Conservation (phyloP, 1,140 invertebrate genomes). For the Phocides pigmalion region DNA sequence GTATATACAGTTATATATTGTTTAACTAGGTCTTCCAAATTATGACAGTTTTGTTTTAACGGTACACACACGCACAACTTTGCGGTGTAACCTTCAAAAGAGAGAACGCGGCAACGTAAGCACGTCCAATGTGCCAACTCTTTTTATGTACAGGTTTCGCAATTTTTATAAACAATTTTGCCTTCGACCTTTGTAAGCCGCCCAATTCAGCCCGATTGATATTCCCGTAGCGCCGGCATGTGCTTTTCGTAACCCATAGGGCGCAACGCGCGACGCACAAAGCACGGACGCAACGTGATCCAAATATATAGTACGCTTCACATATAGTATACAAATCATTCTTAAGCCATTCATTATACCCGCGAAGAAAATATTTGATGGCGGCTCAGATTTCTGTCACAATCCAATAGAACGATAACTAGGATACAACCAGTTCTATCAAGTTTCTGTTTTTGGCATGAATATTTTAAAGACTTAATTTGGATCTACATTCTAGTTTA, state of each 20-base stretch:
- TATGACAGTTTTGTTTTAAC: conserved; percentile 76
- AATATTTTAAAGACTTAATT: neutral
- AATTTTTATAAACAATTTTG: conserved; percentile 81
- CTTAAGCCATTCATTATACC: neutral
- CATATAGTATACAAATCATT: conserved; percentile 33
- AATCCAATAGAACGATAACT: neutral
- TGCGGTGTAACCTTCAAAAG: conserved; percentile 75
- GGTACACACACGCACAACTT: conserved; percentile 70
- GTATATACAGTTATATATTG: conserved; percentile 46
- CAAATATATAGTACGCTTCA: conserved; percentile 45
- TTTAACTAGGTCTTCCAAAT: conserved; percentile 64
- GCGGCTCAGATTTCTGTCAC: neutral
- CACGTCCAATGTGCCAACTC: conserved; percentile 81
- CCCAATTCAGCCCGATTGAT: conserved; percentile 78
- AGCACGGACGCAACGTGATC: conserved; percentile 51
- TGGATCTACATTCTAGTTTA: neutral
- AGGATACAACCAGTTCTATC: neutral
- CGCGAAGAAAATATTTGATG: neutral
- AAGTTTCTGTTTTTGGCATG: conserved; percentile 2
- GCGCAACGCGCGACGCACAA: conserved; percentile 41
- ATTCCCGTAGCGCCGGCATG: conserved; percentile 68
- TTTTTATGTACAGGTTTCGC: conserved; percentile 75
- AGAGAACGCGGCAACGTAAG: conserved; percentile 74
- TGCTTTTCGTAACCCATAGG: conserved; percentile 73
- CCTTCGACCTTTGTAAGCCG: conserved; percentile 78